These are phyloP conservation scores for Patella caerulea DNA, from an alignment of 2,888 invertebrate species.

Conservation along the genomic window DNA sequence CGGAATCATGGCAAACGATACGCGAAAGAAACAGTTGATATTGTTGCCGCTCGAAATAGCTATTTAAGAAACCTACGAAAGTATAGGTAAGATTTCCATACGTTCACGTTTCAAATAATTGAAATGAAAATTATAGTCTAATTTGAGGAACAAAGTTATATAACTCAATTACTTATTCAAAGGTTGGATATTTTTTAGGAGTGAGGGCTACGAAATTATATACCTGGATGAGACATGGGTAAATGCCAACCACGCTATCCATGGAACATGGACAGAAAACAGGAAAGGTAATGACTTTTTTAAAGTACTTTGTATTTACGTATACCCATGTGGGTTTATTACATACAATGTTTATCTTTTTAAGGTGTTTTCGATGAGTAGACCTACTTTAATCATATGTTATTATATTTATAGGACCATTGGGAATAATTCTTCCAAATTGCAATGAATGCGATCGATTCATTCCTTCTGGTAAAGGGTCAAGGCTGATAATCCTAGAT, in stretches of 20 bases:
- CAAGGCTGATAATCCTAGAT: not conserved
- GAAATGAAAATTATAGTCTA: no score
- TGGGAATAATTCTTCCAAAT: not conserved
- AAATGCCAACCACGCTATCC: not conserved
- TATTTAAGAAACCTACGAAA: not conserved
- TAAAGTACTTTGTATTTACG: no score
- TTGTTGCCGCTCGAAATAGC: not conserved
- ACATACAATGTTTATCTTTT: no score
- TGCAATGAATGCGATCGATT: not conserved
- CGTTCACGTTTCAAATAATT: no score
- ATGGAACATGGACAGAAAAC: not conserved
- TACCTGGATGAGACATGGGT: not conserved
- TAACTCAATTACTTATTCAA: no score
- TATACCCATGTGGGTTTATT: no score
- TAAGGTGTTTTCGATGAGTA: no score
- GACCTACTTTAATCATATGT: no score
- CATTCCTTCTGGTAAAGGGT: not conserved
- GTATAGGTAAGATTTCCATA: not conserved
- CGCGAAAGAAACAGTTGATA: not conserved
- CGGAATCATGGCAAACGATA: not conserved
- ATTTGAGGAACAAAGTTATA: no score
- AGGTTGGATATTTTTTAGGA: not conserved
- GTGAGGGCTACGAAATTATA: not conserved
- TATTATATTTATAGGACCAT: not conserved
- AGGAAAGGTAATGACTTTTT: not conserved